Conservation (phyloP, 53 echinoderm and acorn worm genomes). For the Patiria pectinifera region DNA sequence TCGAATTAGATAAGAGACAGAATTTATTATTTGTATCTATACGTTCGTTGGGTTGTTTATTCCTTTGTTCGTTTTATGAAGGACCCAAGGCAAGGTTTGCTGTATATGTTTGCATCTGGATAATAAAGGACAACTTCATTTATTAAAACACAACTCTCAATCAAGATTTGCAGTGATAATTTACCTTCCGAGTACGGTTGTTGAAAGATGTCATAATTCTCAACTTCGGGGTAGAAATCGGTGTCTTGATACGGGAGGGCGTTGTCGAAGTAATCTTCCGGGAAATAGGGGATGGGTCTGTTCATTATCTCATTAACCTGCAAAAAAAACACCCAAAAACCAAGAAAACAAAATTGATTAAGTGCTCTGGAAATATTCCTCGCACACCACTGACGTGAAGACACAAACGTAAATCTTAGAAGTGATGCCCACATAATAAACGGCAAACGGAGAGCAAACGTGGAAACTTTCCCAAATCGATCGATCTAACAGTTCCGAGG, state of each 20-base stretch:
- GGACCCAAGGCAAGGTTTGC: no score
- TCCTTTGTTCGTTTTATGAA: no score
- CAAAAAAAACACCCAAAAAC: background rate
- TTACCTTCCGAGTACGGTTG: slow-evolving; percentile 55
- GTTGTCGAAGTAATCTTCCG: slow-evolving; percentile 45
- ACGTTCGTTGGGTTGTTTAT: background rate
- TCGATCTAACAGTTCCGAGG: no score
- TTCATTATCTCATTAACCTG: slow-evolving; percentile 47
- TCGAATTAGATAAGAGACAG: background rate
- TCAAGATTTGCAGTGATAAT: background rate
- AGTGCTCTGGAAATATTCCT: background rate
- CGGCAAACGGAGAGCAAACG: no score
- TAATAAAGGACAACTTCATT: no score
- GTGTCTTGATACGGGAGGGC: slow-evolving; percentile 16
- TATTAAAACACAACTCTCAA: background rate
- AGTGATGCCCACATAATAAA: no score
- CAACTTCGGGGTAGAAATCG: slow-evolving; percentile 18
- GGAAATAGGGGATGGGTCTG: slow-evolving; percentile 35
- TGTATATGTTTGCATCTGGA: no score
- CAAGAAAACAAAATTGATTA: no score
- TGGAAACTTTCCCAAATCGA: no score
- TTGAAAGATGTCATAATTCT: slow-evolving; percentile 21
- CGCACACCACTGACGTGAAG: background rate
- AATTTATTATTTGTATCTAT: background rate
- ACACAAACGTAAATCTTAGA: no score